Evolutionary conservation across 2,888 invertebrate genomes (phyloP).

Genomic region (Oasisia sp.): DNA sequence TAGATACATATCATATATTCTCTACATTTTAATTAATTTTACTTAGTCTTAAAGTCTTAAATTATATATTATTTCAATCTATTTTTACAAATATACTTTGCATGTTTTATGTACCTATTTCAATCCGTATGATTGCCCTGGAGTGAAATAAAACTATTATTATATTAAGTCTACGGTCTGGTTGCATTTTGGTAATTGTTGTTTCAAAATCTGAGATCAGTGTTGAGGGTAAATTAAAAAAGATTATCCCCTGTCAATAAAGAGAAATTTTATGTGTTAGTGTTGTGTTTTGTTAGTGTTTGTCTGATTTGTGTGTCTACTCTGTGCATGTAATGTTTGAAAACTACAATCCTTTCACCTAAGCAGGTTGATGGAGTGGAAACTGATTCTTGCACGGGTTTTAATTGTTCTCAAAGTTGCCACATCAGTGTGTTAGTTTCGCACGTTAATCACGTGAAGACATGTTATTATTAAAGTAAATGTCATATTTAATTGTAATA

Average conservation of each 20-base stretch:
- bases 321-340: neutral
- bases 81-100: too few species aligned
- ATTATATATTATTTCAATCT: too few species aligned
- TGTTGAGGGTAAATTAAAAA: neutral
- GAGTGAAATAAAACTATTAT: too few species aligned
- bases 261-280: too few species aligned
- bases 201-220: neutral
- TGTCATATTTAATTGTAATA: neutral
- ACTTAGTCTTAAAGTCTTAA: too few species aligned
- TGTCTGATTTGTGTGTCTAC: neutral
- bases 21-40: too few species aligned
- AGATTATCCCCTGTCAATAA: neutral
- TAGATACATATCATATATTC: too few species aligned
- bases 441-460: neutral
- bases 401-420: neutral
- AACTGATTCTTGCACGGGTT: neutral
- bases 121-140: too few species aligned
- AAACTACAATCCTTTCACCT: neutral
- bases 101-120: too few species aligned
- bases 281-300: neutral
- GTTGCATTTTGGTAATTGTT: neutral
- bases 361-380: neutral
- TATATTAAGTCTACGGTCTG: conserved; percentile 63
- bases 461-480: neutral
- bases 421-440: neutral